Base-by-base conservation (phyloP, 2,797 vertebrate genomes). In the Clangula hyemalis region DNA sequence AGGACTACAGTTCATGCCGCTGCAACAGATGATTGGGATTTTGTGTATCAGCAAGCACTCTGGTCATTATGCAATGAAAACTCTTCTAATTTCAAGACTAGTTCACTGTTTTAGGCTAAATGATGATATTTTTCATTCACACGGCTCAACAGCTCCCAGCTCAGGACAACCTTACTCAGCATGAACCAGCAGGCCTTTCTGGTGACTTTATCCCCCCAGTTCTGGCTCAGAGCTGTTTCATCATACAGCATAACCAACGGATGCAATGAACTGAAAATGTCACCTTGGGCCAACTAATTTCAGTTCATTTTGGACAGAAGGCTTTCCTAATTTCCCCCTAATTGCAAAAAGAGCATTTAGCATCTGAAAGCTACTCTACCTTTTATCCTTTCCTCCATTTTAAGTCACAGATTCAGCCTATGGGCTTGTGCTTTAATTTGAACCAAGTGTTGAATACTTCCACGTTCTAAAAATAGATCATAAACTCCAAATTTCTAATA, bases 401-500 rank as follows among this genome's bases (percentile, higher is more conserved):
- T 74, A 45, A 83, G 69, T n/a, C 49, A 89, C 10, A 61, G 22
- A 87, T 54, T 90, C 57, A 94, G 38, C 49, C n/a, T 16, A 61
- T 1, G 21, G 54, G 27, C 9, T 73, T 68, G n/a, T 21, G 27
- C 19, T 95, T 89, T 85, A 89, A 90, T 85, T 94, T 80, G 60
- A 94, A 69, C 49, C 57, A 89, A 93, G 49, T 49, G 57, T 49
- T n/a, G 58, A 85, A 54, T 27, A 71, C 18, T 94, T 89, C 25
- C 25, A 65, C 45, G 39, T 74, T 87, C 61, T 87, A 92, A 83
- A 95, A 95, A 10, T 12, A 92, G 65, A 87, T 36, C 16, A n/a
- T 51, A 91, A 92, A 27, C 30, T 80, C 65, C 80, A 47, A 36
- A 58, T 36, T 89, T 95, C 54, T 93, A 90, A 91, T 47, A 91